A percentile compares a stretch with the other conserved stretches of the same genome.
Evolutionary conservation across 1,140 invertebrate species (phyloP).

Genomic region (Diabrotica virgifera): DNA sequence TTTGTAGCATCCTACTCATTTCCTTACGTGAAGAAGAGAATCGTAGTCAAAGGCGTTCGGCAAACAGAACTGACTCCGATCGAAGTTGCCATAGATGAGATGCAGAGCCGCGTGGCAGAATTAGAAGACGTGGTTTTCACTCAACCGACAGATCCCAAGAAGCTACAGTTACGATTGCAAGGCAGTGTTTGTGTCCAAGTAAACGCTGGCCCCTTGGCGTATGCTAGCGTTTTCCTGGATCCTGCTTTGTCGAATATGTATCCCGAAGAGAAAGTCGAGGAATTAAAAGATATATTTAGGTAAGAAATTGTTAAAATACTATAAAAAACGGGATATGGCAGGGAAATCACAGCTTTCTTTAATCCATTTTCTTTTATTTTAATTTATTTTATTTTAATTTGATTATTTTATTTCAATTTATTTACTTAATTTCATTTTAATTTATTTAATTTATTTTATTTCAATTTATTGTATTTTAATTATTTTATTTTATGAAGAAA

Average conservation of each 20-base stretch:
- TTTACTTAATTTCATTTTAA: too few species aligned
- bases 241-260: conserved; percentile 66
- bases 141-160: conserved; percentile 79
- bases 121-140: conserved; percentile 80
- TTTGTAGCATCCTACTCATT: conserved; percentile 76
- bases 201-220: conserved; percentile 91
- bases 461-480: too few species aligned
- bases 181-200: conserved; percentile 90
- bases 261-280: conserved; percentile 77
- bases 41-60: conserved; percentile 68
- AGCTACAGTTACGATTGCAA: conserved; percentile 84
- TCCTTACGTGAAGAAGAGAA: conserved; percentile 89
- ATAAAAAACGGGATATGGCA: too few species aligned
- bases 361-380: too few species aligned
- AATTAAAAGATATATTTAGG: conserved; percentile 84
- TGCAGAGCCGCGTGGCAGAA: conserved; percentile 80
- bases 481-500: too few species aligned
- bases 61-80: conserved; percentile 84
- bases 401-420: too few species aligned
- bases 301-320: conserved; percentile 44
- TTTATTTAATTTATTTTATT: too few species aligned
- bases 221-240: conserved; percentile 86
- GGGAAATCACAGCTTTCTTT: too few species aligned
- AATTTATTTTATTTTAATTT: too few species aligned
- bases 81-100: conserved; percentile 91